Percentiles rank a stretch among this genome's conserved stretches.
Conservation (phyloP, 2,113 vertebrate genomes). For the Cochlearius cochlearius region DNA sequence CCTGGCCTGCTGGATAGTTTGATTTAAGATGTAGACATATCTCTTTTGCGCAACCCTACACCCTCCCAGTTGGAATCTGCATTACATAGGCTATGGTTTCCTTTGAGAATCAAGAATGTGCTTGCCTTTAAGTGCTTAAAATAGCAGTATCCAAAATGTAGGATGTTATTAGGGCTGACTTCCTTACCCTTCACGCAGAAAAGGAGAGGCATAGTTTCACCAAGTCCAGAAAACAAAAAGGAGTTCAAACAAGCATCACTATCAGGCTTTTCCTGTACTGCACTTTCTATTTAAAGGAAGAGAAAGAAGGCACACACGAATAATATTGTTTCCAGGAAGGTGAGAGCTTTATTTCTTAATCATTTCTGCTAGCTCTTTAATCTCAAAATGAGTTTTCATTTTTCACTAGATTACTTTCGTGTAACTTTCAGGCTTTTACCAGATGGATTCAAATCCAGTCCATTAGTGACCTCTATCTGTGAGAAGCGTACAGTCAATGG, state of each 20-base stretch:
- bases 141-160: constrained; percentile 16
- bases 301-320: constrained; percentile 8
- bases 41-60: constrained; percentile 50
- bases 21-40: constrained; percentile 60
- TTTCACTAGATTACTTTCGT: constrained; percentile 70
- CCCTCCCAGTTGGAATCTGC: constrained; percentile 59
- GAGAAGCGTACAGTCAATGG: constrained; percentile 66
- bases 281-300: constrained; percentile 3
- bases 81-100: constrained; percentile 48
- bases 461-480: constrained; percentile 87
- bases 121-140: constrained; percentile 29
- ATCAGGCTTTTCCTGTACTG: not conserved
- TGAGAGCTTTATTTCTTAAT: constrained; percentile 43
- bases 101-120: constrained; percentile 22
- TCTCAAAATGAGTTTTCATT: constrained; percentile 67
- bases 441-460: constrained; percentile 77
- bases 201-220: not conserved
- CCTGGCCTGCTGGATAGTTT: constrained; percentile 62
- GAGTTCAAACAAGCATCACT: not conserved
- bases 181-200: not conserved
- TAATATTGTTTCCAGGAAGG: constrained; percentile 47
- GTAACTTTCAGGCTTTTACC: constrained; percentile 70
- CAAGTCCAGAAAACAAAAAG: constrained; percentile 10
- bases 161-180: constrained; percentile 4
- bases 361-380: constrained; percentile 43